A percentile compares a stretch with the other conserved stretches of the same genome.
Conservation (phyloP, 1,140 invertebrate species). For the Orchesella cincta region DNA sequence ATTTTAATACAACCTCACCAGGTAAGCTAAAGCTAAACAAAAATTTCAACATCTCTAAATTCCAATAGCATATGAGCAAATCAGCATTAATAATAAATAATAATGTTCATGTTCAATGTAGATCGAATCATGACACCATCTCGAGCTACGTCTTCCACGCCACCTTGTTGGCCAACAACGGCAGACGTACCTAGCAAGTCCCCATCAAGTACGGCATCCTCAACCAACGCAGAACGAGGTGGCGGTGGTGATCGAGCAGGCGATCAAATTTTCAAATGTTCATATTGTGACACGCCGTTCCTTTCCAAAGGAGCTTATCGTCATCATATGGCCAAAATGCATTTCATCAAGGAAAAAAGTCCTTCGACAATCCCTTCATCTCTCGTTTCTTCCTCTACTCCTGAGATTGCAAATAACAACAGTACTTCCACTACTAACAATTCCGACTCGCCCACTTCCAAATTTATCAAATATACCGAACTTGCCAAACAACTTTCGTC, state of each 20-base stretch:
- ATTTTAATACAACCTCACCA: constrained; percentile 47
- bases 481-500: constrained; percentile 93
- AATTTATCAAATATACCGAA: constrained; percentile 95
- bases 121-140: constrained; percentile 19
- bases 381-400: background rate
- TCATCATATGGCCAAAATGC: constrained; percentile 94
- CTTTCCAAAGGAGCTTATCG: constrained; percentile 95
- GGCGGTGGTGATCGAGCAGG: constrained; percentile 9
- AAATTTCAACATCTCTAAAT: background rate
- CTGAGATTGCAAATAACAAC: constrained; percentile 19
- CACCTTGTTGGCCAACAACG: background rate
- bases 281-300: constrained; percentile 93
- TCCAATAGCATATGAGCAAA: background rate
- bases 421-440: constrained; percentile 57
- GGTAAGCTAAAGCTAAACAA: constrained; percentile 32
- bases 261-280: constrained; percentile 92
- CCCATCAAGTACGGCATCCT: constrained; percentile 10
- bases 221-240: background rate
- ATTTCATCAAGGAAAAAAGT: constrained; percentile 84
- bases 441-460: constrained; percentile 91
- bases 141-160: constrained; percentile 10
- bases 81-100: constrained; percentile 2
- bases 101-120: background rate
- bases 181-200: constrained; percentile 15
- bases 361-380: constrained; percentile 54